These are phyloP conservation scores for Cybosia mesomella DNA, from an alignment of 2,888 invertebrate genomes.

Conservation along the genomic window DNA sequence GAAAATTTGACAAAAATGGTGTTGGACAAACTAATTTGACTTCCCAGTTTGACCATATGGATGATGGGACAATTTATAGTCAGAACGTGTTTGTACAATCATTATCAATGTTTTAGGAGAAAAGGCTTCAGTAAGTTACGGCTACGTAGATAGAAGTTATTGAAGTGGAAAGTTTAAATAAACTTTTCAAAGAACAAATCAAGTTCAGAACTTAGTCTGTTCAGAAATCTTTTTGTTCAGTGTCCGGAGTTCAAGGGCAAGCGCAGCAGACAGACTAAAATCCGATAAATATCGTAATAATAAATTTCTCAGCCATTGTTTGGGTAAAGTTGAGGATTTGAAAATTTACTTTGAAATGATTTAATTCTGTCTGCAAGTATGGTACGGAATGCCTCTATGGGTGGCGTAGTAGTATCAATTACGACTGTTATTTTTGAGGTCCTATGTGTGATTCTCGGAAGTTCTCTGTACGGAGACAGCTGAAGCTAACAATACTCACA, in stretches of 20 bases:
- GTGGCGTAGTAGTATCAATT: not conserved
- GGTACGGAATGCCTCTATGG: no score
- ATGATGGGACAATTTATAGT: no score
- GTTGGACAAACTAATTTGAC: no score
- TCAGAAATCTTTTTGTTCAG: not conserved
- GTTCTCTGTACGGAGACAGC: not conserved
- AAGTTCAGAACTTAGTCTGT: not conserved
- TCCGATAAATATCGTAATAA: not conserved
- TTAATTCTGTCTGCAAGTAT: not conserved
- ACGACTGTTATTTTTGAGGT: not conserved
- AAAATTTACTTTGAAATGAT: not conserved
- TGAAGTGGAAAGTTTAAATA: not conserved
- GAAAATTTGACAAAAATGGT: no score
- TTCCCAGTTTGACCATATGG: no score
- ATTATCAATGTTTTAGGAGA: not conserved
- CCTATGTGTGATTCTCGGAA: not conserved
- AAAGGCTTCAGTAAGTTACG: not conserved
- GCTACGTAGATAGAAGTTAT: not conserved
- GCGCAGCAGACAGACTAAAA: not conserved
- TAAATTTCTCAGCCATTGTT: not conserved
- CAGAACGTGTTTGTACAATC: not conserved
- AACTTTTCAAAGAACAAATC: constrained; percentile 5
- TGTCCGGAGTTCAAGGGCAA: constrained; percentile 9
- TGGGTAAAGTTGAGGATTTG: not conserved
- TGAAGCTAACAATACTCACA: no score